A percentile compares a stretch with the other conserved stretches of the same genome.
These are phyloP conservation scores for Zoanthus sansibaricus DNA, from an alignment of 92 coral and sea anemone genomes.

Conservation along the genomic window DNA sequence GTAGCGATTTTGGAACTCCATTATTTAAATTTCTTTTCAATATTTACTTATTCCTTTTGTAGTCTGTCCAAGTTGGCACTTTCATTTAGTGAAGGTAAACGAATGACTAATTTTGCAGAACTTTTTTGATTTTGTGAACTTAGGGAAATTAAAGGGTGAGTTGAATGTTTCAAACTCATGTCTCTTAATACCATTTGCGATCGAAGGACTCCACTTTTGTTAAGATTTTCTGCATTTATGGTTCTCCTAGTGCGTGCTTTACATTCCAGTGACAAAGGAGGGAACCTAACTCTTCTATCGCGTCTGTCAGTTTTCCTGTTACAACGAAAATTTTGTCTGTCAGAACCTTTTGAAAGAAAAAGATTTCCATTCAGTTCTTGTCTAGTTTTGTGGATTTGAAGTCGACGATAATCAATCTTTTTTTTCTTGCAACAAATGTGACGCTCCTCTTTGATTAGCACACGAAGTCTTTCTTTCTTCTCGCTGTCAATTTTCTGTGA, in stretches of 20 bases:
- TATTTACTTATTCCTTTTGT: not conserved
- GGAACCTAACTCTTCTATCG: not conserved
- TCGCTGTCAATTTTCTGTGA: constrained; percentile 78
- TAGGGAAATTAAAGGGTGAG: not conserved
- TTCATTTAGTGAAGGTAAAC: constrained; percentile 18
- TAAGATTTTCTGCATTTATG: not conserved
- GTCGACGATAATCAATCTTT: constrained; percentile 72
- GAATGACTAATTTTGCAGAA: not conserved
- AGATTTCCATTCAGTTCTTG: not conserved
- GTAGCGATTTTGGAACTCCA: no score
- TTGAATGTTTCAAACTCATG: not conserved
- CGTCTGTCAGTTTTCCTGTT: not conserved
- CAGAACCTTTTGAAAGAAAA: not conserved
- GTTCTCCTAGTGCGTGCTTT: not conserved
- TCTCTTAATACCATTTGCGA: not conserved
- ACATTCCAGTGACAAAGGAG: constrained; percentile 4
- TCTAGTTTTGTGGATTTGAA: constrained; percentile 59
- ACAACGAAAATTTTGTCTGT: not conserved
- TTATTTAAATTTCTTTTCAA: no score
- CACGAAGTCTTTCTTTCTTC: constrained; percentile 72
- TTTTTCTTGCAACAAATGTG: constrained; percentile 70
- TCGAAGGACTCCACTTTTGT: not conserved
- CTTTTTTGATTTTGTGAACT: not conserved
- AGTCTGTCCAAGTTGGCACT: not conserved
- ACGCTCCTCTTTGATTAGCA: constrained; percentile 69